phyloP scores from a whole-genome alignment of 2,113 vertebrate species.

The Holacanthus passer region DNA sequence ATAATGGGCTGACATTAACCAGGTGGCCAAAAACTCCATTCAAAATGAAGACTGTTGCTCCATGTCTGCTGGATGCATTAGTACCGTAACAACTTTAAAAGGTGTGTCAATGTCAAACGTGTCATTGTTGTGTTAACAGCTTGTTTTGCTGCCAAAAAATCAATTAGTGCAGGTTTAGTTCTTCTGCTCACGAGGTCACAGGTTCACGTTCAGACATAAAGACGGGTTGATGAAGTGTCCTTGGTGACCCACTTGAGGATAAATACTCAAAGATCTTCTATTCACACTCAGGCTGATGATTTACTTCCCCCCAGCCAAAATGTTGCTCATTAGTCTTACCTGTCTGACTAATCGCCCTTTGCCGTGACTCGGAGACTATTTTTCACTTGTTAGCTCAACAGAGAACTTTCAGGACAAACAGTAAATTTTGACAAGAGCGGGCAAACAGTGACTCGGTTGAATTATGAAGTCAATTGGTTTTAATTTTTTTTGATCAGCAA shows the following conservation, averaged over 20 bases:
- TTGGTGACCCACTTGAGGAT: conserved; percentile 12
- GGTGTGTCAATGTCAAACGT: background rate
- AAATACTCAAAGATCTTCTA: conserved; percentile 27
- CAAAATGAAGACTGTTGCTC: background rate
- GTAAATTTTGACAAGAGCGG: background rate
- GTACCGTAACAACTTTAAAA: background rate
- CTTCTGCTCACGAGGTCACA: background rate
- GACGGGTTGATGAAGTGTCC: background rate
- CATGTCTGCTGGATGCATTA: background rate
- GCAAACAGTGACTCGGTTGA: background rate
- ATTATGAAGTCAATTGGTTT: background rate
- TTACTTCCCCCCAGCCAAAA: conserved; percentile 38
- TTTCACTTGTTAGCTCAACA: conserved; percentile 17
- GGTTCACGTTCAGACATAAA: background rate
- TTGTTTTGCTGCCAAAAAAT: background rate
- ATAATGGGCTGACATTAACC: no score
- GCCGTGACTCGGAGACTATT: conserved; percentile 17
- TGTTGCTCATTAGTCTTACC: conserved; percentile 46
- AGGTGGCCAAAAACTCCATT: background rate
- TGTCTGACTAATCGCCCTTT: conserved; percentile 28
- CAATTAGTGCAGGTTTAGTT: background rate
- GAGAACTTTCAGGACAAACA: background rate
- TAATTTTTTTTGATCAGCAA: background rate
- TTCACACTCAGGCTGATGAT: conserved; percentile 66
- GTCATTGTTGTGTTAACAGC: background rate